Percentiles rank a stretch among this genome's conserved stretches.
Evolutionary conservation across 2,888 invertebrate species (phyloP).

Genomic region (Amphipoea oculea): DNA sequence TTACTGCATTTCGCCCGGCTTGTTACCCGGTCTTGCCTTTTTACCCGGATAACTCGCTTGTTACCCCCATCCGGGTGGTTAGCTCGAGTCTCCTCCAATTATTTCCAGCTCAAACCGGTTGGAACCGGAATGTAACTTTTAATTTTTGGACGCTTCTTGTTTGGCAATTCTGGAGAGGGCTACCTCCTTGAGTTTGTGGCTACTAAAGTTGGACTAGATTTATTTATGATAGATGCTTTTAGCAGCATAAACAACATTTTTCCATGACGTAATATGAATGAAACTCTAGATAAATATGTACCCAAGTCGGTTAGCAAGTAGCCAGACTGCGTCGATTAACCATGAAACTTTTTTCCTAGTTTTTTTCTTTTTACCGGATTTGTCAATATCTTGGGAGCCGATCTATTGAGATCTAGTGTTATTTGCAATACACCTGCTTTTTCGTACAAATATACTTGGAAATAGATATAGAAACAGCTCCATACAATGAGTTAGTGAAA

Average conservation of each 20-base stretch:
- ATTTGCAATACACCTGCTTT: no score
- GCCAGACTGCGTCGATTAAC: no score
- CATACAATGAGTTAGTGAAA: not conserved
- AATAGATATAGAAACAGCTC: no score
- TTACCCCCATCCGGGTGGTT: constrained; percentile 86
- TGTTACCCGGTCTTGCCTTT: constrained; percentile 78
- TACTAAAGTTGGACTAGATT: constrained; percentile 46
- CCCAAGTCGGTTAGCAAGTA: not conserved
- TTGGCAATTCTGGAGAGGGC: constrained; percentile 47
- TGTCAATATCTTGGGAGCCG: no score
- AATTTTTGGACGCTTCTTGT: constrained; percentile 70
- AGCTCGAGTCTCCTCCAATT: constrained; percentile 89
- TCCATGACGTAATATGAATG: constrained; percentile 14
- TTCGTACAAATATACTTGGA: no score
- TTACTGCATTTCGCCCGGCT: constrained; percentile 74
- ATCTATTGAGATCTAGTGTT: no score
- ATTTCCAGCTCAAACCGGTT: constrained; percentile 84
- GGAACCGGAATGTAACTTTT: constrained; percentile 80
- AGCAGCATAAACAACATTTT: constrained; percentile 34
- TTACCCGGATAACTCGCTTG: constrained; percentile 82
- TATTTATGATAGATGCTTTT: constrained; percentile 45
- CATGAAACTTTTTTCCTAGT: no score
- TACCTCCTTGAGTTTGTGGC: constrained; percentile 38
- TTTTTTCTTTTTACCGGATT: no score
- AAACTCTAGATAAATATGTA: constrained; percentile 12